Evolutionary conservation across 2,797 vertebrate genomes (phyloP).

Genomic region (Brachyalestes nurse): DNA sequence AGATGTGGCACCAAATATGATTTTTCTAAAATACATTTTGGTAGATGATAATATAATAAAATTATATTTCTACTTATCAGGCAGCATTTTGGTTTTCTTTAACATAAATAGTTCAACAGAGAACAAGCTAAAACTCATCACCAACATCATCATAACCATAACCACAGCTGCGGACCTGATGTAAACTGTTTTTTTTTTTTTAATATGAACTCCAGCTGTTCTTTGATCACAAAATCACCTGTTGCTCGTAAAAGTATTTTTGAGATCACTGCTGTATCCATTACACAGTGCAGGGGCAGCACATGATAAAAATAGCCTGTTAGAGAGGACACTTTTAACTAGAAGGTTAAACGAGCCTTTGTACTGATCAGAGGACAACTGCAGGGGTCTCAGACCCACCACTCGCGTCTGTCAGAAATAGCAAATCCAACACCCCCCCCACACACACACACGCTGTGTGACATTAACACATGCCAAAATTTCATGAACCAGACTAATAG

Average conservation of each 20-base stretch:
- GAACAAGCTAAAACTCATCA: constrained; percentile 37
- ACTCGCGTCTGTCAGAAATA: neutral
- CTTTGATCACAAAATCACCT: constrained; percentile 50
- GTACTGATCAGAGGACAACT: constrained; percentile 35
- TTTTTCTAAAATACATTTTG: neutral
- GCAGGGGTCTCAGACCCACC: neutral
- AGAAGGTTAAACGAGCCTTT: constrained; percentile 41
- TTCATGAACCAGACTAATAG: no score
- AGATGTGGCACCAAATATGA: constrained; percentile 13
- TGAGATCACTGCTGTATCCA: constrained; percentile 43
- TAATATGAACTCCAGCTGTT: constrained; percentile 52
- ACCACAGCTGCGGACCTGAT: constrained; percentile 32
- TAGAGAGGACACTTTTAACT: constrained; percentile 35
- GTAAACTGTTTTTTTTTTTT: constrained; percentile 33
- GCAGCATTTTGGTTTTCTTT: neutral
- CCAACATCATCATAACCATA: constrained; percentile 38
- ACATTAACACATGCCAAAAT: no score
- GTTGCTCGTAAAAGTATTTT: constrained; percentile 58
- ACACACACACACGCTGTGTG: neutral
- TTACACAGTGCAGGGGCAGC: constrained; percentile 37
- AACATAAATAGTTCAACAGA: constrained; percentile 16
- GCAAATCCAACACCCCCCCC: neutral
- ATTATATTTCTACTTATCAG: constrained; percentile 1
- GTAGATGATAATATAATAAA: no score
- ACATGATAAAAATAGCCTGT: constrained; percentile 35